Base-by-base conservation (phyloP, 2,113 vertebrate species). In the Syrmaticus mikado region DNA sequence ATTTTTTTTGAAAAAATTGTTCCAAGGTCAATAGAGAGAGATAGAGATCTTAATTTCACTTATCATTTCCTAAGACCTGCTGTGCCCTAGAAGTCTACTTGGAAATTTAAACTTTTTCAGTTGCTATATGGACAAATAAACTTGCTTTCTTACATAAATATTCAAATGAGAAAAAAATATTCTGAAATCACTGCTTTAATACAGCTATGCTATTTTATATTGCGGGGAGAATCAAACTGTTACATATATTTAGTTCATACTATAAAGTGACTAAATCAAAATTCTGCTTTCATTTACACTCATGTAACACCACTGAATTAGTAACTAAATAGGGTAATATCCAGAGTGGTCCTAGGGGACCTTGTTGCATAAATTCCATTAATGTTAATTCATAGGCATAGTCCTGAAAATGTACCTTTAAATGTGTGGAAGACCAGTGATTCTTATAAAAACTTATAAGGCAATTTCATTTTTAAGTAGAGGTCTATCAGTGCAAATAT, bases 361-460 rank as follows among this genome's bases (percentile, higher is more conserved):
- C 92, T 82, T 0, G 0, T 75, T 93, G 83, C 46, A 41, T 92
- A 92, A 95, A 95, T 90, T 67, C 73, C 27, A 76, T 91, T 95
- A 92, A 77, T 48, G 40, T 90, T 94, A 90, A 91, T 81, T 95
- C 61, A 36, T 70, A 61, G 70, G 30, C 76, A 60, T 8, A 45
- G 12, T 70, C 36, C 43, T 87, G 90, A 76, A 94, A 87, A 89
- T 72, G 55, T 89, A 89, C 55, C 79, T 81, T 80, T 80, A 72
- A 92, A 81, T 80, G 72, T 85, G 74, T 96, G 83, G 82, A 77
- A 93, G 64, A 75, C 46, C 46, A 85, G 41, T 0, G 0, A 80
- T 80, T 93, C 83, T 90, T 95, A 77, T 65, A 79, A 92, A 94
- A 93, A 66, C 80, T 87, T 95, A 57, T 80, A 89, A 93, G 64